Evolutionary conservation across 2,797 vertebrate genomes (phyloP).

Genomic region (Gastrophryne carolinensis): DNA sequence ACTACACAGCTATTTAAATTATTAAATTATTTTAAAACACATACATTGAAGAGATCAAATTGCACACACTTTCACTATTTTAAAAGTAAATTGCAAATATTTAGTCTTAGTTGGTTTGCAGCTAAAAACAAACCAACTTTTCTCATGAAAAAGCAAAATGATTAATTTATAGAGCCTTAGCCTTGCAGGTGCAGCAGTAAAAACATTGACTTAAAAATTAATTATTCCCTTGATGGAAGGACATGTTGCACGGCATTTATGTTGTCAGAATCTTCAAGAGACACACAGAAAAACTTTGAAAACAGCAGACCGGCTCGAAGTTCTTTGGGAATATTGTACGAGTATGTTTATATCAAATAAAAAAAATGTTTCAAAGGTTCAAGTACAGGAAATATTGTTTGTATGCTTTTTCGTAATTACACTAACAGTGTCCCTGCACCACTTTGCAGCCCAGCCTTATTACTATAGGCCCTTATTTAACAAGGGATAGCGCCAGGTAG

Average conservation of each 20-base stretch:
- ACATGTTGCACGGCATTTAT: slow-evolving; percentile 14
- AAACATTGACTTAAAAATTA: slow-evolving; percentile 38
- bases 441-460: no score
- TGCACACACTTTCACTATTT: no score
- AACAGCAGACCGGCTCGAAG: not conserved
- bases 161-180: slow-evolving; percentile 32
- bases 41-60: no score
- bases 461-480: no score
- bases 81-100: slow-evolving; percentile 12
- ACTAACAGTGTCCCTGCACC: no score
- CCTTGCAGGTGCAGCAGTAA: slow-evolving; percentile 36
- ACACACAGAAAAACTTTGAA: not conserved
- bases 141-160: slow-evolving; percentile 1
- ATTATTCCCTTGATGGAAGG: slow-evolving; percentile 11
- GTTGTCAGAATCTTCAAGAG: not conserved
- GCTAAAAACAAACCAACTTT: slow-evolving; percentile 27
- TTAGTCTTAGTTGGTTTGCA: slow-evolving; percentile 2
- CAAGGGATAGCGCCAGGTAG: no score
- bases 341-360: no score
- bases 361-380: no score
- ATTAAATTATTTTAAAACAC: no score
- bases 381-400: no score
- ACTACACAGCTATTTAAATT: no score
- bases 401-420: no score
- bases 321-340: not conserved